Evolutionary conservation across 2,888 invertebrate species (phyloP), one percentile per base, ranked within the genome.

Genomic region (Schrankia costaestrigalis): DNA sequence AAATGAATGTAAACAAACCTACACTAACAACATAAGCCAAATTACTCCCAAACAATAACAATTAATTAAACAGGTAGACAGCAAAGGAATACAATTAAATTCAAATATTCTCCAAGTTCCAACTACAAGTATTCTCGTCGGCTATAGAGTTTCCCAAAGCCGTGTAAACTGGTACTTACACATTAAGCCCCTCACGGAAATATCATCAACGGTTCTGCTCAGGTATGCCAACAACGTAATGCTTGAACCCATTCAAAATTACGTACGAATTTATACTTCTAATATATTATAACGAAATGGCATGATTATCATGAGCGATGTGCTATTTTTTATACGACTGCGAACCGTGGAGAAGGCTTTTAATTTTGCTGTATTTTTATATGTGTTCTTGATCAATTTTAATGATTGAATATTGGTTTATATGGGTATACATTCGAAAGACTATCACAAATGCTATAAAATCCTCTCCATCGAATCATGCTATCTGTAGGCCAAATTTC

Each of bases 141-240:
- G 35, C 30, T 36, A 24, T 22, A n/a, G 31, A 28, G 17, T 24
- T 39, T 39, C 41, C 21, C 38, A 27, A 14, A 19, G n/a, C 19
- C 13, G n/a, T 11, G 17, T n/a, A n/a, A 36, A 23, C 30, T 24
- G 15, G 30, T n/a, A n/a, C n/a, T n/a, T 15, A 32, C 23, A 34
- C 37, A 35, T 48, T 45, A 33, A 45, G 26, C 29, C 14, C 17
- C 27, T 17, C 26, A 26, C 28, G 26, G 35, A 37, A 41, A 49
- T 24, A 26, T 41, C 37, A 35, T 29, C 46, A 21, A 13, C 31
- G 27, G 23, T 41, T 23, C 17, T 14, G 5, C 15, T 11, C 27
- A 15, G 36, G 35, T 8, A 37, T 26, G 17, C 23, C 28, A 6
- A 29, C 31, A 31, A 11, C 18, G 14, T 32, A 25, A 12, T n/a